Base-by-base conservation (phyloP, 2,888 invertebrate species). In the Antheraea yamamai region DNA sequence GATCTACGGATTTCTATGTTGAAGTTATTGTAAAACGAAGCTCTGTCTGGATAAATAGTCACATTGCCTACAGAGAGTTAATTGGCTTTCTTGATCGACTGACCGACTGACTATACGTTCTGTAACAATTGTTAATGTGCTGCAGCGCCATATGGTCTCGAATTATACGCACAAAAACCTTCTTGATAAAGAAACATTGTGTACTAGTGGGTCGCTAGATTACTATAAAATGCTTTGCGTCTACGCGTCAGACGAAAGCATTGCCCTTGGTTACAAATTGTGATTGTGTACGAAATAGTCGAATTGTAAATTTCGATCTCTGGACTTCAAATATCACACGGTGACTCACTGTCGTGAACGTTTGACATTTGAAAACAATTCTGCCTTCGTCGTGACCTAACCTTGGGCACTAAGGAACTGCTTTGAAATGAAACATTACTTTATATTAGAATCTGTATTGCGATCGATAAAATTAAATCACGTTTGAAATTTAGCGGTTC, bases 361-460 rank as follows among this genome's bases (percentile, higher is more conserved):
- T 70, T 70, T 70, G 70, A 39, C 70, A 70, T 70, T 70, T 70
- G 39, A 35, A 12, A 70, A 70, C 39, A 39, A 39, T 10, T 39
- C 39, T 70, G 23, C 70, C 70, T 70, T n/a, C 70, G 70, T 66
- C 70, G 14, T 70, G 39, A 39, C 39, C 35, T 39, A 39, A 70
- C 55, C 52, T 72, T 55, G 26, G n/a, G n/a, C 47, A 51, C 26
- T 58, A 18, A 61, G 61, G 39, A 61, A 73, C 61, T 20, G 35
- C n/a, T 39, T 35, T 39, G n/a, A 70, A 70, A 70, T 7, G 70
- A 20, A n/a, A 70, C 4, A n/a, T 70, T 68, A 66, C 4, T 4
- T 66, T 70, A 70, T 39, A 70, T 70, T 70, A 39, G 6, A 39
- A 70, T n/a, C 70, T 23, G 70, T 10, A 39, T 6, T n/a, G 23